A percentile compares a stretch with the other conserved stretches of the same genome.
phyloP scores from a whole-genome alignment of 2,113 vertebrate species.

The Catagonus wagneri region DNA sequence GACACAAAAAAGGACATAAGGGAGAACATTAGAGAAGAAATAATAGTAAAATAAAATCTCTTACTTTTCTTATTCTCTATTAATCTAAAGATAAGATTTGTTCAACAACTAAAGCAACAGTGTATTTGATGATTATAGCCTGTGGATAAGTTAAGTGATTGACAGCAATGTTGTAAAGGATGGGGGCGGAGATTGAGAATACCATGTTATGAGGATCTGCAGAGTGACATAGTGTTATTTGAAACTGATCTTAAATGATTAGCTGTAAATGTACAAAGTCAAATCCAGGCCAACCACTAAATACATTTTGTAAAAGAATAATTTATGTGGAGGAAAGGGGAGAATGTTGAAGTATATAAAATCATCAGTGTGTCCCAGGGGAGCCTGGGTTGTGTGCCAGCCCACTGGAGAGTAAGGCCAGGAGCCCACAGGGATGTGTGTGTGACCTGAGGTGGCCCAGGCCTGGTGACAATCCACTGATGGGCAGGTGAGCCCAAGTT shows the following conservation, averaged over 20 bases:
- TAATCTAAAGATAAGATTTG: background rate
- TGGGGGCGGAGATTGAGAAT: too few relatives aligned
- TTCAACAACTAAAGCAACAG: background rate
- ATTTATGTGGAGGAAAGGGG: background rate
- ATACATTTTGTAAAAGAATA: background rate
- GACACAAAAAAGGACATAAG: background rate
- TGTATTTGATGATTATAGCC: background rate
- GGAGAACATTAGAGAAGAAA: background rate
- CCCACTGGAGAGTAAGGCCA: background rate
- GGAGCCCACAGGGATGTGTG: background rate
- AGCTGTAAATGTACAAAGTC: background rate
- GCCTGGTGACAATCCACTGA: background rate
- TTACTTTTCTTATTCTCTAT: background rate
- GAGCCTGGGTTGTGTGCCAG: background rate
- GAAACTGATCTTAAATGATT: background rate
- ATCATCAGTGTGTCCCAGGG: background rate
- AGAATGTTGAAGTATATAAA: background rate
- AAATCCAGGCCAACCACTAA: background rate
- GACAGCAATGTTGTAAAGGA: background rate
- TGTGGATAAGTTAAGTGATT: background rate
- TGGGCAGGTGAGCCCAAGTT: background rate
- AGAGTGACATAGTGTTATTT: background rate
- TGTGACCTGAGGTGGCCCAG: background rate
- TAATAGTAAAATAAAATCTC: background rate
- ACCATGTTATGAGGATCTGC: background rate